Conservation (phyloP, 2,113 vertebrate species). For the Passer montanus region DNA sequence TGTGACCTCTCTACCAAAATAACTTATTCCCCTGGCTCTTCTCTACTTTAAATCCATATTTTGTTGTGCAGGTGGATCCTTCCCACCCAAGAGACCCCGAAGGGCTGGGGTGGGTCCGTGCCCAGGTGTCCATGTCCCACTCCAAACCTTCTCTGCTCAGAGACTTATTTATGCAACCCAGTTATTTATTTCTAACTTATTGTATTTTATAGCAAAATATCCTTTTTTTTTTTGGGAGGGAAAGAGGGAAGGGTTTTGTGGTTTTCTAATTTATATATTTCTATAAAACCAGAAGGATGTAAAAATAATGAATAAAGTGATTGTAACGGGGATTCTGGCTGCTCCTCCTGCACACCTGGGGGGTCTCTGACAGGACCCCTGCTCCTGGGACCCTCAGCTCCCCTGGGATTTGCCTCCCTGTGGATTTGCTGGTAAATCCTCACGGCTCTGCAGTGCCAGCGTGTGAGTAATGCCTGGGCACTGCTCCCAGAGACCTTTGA, state of each 20-base stretch:
- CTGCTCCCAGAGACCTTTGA: conserved; percentile 35
- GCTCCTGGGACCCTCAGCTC: accelerated
- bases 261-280: conserved; percentile 1
- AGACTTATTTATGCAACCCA: not conserved
- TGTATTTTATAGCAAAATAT: not conserved
- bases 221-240: accelerated
- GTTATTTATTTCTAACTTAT: conserved; percentile 72
- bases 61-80: not conserved
- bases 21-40: not conserved
- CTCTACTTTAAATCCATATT: not conserved
- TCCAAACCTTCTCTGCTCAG: not conserved
- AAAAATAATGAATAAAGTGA: not conserved
- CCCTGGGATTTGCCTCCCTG: not conserved
- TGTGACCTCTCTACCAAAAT: not conserved
- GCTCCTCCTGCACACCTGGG: not conserved
- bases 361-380: no score
- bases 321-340: not conserved
- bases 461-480: not conserved
- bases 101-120: accelerated
- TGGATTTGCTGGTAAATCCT: not conserved
- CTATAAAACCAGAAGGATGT: not conserved
- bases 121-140: accelerated
- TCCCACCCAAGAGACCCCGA: accelerated
- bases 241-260: accelerated
- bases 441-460: accelerated